Conservation (phyloP, 2,888 invertebrate genomes). For the Napeogenes inachia region DNA sequence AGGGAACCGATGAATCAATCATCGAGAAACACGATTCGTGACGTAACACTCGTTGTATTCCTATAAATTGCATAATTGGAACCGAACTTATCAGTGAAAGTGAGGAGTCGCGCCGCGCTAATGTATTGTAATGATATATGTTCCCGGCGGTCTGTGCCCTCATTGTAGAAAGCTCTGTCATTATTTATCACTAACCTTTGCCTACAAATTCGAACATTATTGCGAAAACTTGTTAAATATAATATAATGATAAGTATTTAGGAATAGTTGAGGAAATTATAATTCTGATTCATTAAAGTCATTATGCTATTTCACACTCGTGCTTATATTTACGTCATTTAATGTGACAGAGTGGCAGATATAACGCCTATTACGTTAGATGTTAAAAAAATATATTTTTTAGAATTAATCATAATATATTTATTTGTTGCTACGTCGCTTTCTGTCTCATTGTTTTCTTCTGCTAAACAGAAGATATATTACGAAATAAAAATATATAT, state of each 20-base stretch:
- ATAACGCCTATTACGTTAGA: too few relatives aligned
- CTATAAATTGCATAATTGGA: slow-evolving; percentile 64
- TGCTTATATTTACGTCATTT: too few relatives aligned
- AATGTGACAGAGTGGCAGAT: too few relatives aligned
- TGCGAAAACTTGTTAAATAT: background rate
- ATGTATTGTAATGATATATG: slow-evolving; percentile 67
- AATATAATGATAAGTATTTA: background rate
- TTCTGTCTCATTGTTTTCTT: too few relatives aligned
- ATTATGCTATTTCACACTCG: too few relatives aligned
- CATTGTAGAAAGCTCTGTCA: slow-evolving; percentile 58
- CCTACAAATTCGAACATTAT: background rate
- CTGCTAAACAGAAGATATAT: too few relatives aligned
- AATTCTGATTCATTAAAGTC: too few relatives aligned
- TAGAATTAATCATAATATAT: too few relatives aligned
- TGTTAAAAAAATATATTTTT: too few relatives aligned
- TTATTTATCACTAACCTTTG: slow-evolving; percentile 52
- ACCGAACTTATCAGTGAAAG: slow-evolving; percentile 68
- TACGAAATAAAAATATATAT: too few relatives aligned
- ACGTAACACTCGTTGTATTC: slow-evolving; percentile 38
- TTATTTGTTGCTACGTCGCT: too few relatives aligned
- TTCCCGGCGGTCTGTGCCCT: slow-evolving; percentile 38
- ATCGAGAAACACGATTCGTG: slow-evolving; percentile 37
- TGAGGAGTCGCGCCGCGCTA: slow-evolving; percentile 56
- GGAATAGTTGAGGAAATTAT: too few relatives aligned
- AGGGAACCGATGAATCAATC: slow-evolving; percentile 38